Evolutionary conservation across 2,797 vertebrate species (phyloP).

Genomic region (Phoebastria nigripes): DNA sequence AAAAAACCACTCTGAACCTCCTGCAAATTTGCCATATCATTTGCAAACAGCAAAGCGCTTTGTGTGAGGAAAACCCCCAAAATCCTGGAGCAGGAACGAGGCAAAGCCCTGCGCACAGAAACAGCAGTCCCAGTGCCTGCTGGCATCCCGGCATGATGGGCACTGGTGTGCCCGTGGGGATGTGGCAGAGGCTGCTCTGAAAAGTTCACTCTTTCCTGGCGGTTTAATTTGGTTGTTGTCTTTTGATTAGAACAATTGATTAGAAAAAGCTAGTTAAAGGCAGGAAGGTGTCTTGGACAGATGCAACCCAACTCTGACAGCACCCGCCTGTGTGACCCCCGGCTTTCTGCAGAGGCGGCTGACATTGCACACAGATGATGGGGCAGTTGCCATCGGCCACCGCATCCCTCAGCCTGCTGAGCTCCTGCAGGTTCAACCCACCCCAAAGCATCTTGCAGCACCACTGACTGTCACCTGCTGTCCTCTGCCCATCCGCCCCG

Average conservation of each 20-base stretch:
- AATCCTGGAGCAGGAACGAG: background rate
- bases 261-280: background rate
- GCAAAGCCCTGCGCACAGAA: background rate
- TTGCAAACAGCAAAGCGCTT: background rate
- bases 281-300: slow-evolving; percentile 16
- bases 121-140: background rate
- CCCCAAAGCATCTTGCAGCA: background rate
- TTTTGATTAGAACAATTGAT: background rate
- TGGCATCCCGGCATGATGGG: background rate
- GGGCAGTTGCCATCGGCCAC: background rate
- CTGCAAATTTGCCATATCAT: background rate
- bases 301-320: background rate
- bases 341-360: background rate
- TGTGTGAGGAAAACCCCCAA: background rate
- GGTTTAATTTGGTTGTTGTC: background rate
- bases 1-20: background rate
- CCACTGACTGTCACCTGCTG: background rate
- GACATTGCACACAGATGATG: rapidly evolving
- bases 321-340: background rate
- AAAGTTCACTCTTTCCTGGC: background rate
- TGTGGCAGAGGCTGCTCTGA: background rate
- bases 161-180: background rate
- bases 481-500: rapidly evolving
- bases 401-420: background rate
- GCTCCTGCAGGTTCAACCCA: background rate